Evolutionary conservation across 2,797 vertebrate genomes (phyloP), one percentile per base, ranked within the genome.

Genomic region (Lateolabrax maculatus): DNA sequence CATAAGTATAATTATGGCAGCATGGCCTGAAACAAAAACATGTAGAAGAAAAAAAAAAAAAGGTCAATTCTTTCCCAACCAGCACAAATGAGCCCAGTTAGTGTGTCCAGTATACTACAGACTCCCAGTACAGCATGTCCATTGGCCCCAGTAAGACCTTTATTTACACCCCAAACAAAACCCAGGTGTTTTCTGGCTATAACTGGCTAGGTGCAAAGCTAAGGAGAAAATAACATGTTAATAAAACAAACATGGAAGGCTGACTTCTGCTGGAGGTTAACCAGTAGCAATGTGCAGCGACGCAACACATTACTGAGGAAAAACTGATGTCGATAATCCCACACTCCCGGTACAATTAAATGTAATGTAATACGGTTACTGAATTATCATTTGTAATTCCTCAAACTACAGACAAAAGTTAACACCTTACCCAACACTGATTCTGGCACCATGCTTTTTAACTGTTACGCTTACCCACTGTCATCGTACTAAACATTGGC

Each of bases 1-100:
- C 83, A 79, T 68, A 72, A 55, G 10, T 49, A 21, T 44, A 71
- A 81, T 48, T 56, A 65, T 62, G 23, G 67, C 67, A 67, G 36
- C 48, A 66, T 61, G 41, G 27, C 56, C 37, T 46, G 3, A 34
- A 62, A 58, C 3, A 81, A 69, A 69, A 62, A 53, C 6, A n/a
- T 63, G 37, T 41, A 53, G 41, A 66, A 58, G 27, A 60, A 31
- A 53, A 46, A 66, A 58, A 34, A 60, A 31, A 19, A 34, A 65
- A 19, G 9, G 1, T 34, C 56, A 71, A 41, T 52, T 55, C 9
- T 39, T 56, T 52, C 44, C 10, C 56, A 69, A 73, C 15, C n/a
- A 60, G 18, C 8, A 60, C 41, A 66, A 65, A 58, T 19, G 4
- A 70, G 51, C 39, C 44, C 6, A 36, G 18, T 44, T 39, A 23